Evolutionary conservation across 2,888 invertebrate species (phyloP).

Genomic region (Epistrophe eligans): DNA sequence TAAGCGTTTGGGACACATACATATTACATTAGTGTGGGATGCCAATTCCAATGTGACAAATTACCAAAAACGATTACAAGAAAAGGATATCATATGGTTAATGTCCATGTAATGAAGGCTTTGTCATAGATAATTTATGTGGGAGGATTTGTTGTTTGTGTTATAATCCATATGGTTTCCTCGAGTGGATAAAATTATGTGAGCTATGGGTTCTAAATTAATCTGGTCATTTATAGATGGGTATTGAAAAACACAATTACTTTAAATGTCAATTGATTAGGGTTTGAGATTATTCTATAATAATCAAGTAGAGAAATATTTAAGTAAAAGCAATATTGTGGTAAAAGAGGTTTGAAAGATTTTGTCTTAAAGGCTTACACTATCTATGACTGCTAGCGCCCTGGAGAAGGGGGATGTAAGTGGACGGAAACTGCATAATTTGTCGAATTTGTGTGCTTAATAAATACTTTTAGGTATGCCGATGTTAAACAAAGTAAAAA

Average conservation of each 20-base stretch:
- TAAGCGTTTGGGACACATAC: neutral
- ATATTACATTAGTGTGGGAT: neutral
- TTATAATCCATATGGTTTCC: slow-evolving; percentile 24
- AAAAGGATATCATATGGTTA: slow-evolving; percentile 1
- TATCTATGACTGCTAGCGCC: no score
- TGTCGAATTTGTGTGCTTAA: no score
- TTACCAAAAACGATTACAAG: slow-evolving; percentile 22
- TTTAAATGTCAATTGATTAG: neutral
- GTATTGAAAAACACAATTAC: slow-evolving; percentile 6
- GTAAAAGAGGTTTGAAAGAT: no score
- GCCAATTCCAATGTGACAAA: slow-evolving; percentile 33
- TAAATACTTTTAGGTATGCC: no score
- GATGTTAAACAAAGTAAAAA: no score
- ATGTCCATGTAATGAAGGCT: slow-evolving; percentile 16
- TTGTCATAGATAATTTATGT: slow-evolving; percentile 38
- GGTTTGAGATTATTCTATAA: neutral
- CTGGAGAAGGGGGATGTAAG: no score
- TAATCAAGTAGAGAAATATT: no score
- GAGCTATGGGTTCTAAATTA: slow-evolving; percentile 15
- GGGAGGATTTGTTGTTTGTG: neutral
- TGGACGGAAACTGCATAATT: no score
- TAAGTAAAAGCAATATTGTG: no score
- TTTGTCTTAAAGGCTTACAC: no score
- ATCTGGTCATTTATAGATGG: neutral
- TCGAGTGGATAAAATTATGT: neutral